Base-by-base conservation (phyloP, 2,113 vertebrate genomes). In the Malurus melanocephalus region DNA sequence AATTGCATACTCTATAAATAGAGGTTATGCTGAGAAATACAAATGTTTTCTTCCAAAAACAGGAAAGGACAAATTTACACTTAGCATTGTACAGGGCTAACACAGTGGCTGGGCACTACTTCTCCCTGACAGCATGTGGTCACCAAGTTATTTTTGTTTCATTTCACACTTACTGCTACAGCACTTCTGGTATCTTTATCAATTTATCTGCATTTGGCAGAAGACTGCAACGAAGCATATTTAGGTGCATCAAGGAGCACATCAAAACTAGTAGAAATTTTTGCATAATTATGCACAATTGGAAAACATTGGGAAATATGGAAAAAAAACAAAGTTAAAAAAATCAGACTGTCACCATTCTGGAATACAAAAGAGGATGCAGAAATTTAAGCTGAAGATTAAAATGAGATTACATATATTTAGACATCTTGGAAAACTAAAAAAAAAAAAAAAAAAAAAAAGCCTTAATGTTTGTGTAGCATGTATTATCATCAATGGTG, bases 321-420 rank as follows among this genome's bases (percentile, higher is more conserved):
- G 59, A 69, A 66, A 60, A 27, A 80, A 71, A 68, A 30, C 76
- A 45, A 89, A 45, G 5, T 11, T 19, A 49, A 71, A 79, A 85
- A 74, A 38, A 23, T 13, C 24, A 74, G 40, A 42, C 8, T 55
- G 30, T 7, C 38, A 74, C 46, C 8, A 38, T 52, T 35, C 26
- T 55, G 20, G 26, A 46, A 67, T 79, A 59, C 45, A 85, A 89
- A 76, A 82, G 8, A 42, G 24, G 18, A 85, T 4, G 51, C 11
- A 55, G 26, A 86, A 85, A 93, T 66, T 87, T 89, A 93, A 76
- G 7, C 18, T 48, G 42, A 93, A 40, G 9, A 55, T 74, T 73
- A 87, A 89, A 81, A 40, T 66, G 89, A 59, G 3, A 46, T 66
- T 77, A 65, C 84, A 1, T 33, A n/a, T 42, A 87, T 10, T 35